These are phyloP conservation scores for Pandemis heparana DNA, from an alignment of 2,888 invertebrate genomes.

Conservation along the genomic window DNA sequence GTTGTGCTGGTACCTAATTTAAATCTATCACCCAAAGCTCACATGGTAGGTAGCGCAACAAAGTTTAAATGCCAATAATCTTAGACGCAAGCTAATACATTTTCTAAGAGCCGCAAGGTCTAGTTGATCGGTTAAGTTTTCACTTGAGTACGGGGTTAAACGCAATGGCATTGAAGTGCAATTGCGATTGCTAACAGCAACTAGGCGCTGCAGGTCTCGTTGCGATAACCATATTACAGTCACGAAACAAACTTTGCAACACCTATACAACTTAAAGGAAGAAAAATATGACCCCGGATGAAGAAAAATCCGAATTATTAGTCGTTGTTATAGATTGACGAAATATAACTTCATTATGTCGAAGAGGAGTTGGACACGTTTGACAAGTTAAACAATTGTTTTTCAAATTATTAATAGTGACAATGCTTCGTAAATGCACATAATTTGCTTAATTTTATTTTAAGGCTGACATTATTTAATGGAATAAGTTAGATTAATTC, in stretches of 20 bases:
- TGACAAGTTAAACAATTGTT: no score
- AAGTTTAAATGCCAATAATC: background rate
- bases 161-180: conserved; percentile 37
- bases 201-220: conserved; percentile 13
- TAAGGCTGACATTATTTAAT: no score
- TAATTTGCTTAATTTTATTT: no score
- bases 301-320: background rate
- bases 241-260: conserved; percentile 16
- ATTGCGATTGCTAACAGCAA: conserved; percentile 33
- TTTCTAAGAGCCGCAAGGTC: background rate
- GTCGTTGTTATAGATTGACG: no score
- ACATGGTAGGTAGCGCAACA: background rate
- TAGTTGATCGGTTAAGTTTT: conserved; percentile 17
- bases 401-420: no score
- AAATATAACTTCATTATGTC: no score
- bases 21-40: background rate
- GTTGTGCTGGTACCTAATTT: no score
- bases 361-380: no score
- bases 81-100: background rate
- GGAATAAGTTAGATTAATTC: no score
- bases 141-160: conserved; percentile 14
- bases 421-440: no score
- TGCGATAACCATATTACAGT: conserved; percentile 23
- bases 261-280: conserved; percentile 6
- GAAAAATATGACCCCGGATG: background rate